Conservation (phyloP, 2,888 invertebrate genomes). For the Laothoe populi region DNA sequence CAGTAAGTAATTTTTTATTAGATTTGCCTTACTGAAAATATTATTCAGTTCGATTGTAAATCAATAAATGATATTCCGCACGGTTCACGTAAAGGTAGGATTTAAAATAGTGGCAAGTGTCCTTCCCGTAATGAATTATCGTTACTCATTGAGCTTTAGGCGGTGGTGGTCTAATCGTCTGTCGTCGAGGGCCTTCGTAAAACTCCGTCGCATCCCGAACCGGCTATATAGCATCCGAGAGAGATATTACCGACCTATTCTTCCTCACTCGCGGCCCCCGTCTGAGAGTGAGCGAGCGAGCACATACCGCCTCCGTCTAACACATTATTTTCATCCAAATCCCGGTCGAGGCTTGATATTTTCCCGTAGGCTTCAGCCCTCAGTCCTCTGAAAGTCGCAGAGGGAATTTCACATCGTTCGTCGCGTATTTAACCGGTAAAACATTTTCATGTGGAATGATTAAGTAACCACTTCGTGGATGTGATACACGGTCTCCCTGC, state of each 20-base stretch:
- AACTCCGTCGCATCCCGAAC: constrained; percentile 51
- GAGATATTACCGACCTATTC: constrained; percentile 53
- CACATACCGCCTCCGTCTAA: constrained; percentile 39
- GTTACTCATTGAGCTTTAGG: constrained; percentile 77
- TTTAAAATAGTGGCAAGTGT: constrained; percentile 62
- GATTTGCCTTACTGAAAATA: no score
- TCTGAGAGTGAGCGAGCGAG: constrained; percentile 55
- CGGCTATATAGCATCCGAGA: constrained; percentile 36
- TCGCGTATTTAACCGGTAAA: constrained; percentile 45
- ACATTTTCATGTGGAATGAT: constrained; percentile 68
- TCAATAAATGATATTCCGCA: neutral
- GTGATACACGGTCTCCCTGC: constrained; percentile 25
- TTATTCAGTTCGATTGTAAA: neutral
- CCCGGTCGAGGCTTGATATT: constrained; percentile 78
- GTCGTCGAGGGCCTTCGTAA: constrained; percentile 54
- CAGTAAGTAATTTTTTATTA: no score
- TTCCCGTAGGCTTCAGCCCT: constrained; percentile 77
- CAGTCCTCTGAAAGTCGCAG: constrained; percentile 68
- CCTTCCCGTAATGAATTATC: constrained; percentile 72
- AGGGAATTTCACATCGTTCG: constrained; percentile 47
- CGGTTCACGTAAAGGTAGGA: constrained; percentile 42
- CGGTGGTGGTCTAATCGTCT: constrained; percentile 52
- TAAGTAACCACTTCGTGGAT: constrained; percentile 65
- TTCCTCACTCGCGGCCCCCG: constrained; percentile 63
- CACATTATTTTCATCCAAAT: constrained; percentile 65